phyloP scores from a whole-genome alignment of 2,888 invertebrate genomes.

The Hedya salicella region DNA sequence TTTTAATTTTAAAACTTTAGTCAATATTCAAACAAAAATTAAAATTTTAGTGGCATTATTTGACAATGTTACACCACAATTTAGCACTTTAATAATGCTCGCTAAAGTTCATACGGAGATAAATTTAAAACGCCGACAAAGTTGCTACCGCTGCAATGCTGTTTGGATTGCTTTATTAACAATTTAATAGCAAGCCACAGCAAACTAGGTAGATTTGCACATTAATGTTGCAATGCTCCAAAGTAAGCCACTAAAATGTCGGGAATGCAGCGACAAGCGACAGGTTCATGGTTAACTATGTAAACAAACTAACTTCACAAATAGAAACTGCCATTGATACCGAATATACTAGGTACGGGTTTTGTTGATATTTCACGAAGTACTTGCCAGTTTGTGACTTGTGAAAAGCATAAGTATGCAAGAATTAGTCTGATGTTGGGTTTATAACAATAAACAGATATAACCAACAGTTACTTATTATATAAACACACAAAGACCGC shows the following conservation, averaged over 20 bases:
- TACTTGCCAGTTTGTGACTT: no score
- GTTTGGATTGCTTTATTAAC: slow-evolving; percentile 41
- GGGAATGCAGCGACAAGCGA: slow-evolving; percentile 28
- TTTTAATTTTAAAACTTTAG: no score
- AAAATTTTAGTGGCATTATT: no score
- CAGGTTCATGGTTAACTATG: slow-evolving; percentile 16
- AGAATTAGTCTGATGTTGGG: no score
- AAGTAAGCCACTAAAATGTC: slow-evolving; percentile 30
- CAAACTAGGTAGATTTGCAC: slow-evolving; percentile 38
- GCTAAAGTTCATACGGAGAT: neutral
- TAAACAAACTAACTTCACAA: slow-evolving; percentile 6
- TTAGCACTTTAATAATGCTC: no score
- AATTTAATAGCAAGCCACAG: slow-evolving; percentile 33
- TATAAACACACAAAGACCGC: no score
- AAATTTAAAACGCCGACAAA: slow-evolving; percentile 31
- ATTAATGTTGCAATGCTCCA: slow-evolving; percentile 35
- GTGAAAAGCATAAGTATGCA: no score
- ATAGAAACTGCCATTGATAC: slow-evolving; percentile 8
- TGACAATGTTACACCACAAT: no score
- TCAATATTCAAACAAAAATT: no score
- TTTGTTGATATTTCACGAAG: no score
- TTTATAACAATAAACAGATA: no score
- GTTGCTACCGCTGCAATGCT: slow-evolving; percentile 35
- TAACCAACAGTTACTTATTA: no score
- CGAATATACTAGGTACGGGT: neutral